phyloP scores from a whole-genome alignment of 2,113 vertebrate species.

The Tychaedon coryphoeus region DNA sequence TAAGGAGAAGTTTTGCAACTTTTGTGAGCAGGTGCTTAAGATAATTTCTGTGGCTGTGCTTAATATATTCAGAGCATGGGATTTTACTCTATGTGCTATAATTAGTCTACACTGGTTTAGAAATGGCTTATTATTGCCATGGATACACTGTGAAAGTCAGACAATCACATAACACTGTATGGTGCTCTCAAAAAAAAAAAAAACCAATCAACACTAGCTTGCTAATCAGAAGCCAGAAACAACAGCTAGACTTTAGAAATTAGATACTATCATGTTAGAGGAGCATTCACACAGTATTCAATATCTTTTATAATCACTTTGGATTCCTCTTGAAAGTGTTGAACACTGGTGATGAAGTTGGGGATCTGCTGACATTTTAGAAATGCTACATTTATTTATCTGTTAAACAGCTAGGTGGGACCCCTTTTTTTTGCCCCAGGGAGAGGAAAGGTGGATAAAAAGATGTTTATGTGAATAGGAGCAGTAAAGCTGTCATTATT shows the following conservation, averaged over 20 bases:
- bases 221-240: neutral
- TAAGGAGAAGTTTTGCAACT: neutral
- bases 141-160: neutral
- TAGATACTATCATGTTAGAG: neutral
- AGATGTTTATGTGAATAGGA: neutral
- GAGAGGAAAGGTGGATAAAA: neutral
- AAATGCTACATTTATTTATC: neutral
- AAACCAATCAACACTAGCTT: neutral
- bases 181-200: neutral
- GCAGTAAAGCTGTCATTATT: neutral
- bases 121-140: neutral
- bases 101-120: neutral
- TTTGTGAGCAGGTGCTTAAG: accelerated
- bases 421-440: no score
- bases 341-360: neutral
- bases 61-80: neutral
- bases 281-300: neutral
- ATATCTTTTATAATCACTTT: neutral
- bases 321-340: neutral
- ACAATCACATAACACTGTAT: neutral
- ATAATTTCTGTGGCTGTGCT: neutral
- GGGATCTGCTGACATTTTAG: neutral
- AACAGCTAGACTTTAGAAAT: neutral
- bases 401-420: neutral
- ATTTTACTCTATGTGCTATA: neutral